Conservation (phyloP, 2,797 vertebrate species). For the Zalophus californianus region DNA sequence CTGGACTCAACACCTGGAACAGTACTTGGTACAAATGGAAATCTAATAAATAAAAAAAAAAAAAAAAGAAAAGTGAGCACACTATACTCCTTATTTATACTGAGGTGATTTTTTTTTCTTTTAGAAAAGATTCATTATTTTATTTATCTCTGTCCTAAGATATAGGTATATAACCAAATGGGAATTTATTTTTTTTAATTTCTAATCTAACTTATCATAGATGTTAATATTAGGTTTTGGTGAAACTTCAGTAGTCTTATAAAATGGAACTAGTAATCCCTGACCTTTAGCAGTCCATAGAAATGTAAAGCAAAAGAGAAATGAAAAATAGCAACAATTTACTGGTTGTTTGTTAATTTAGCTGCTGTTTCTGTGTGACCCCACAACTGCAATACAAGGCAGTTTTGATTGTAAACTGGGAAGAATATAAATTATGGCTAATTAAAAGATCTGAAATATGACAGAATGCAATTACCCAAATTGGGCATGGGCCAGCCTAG, state of each 20-base stretch:
- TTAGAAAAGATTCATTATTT: not conserved
- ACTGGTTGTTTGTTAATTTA: constrained; percentile 52
- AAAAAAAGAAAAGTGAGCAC: not conserved
- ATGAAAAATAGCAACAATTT: constrained; percentile 27
- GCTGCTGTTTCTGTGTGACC: constrained; percentile 2
- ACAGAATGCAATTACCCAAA: constrained; percentile 63
- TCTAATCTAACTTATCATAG: not conserved
- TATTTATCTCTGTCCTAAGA: not conserved
- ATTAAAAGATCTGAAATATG: constrained; percentile 64
- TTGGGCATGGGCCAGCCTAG: not conserved
- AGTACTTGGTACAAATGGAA: not conserved
- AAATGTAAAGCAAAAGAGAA: not conserved
- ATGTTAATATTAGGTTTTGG: not conserved
- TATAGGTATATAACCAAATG: not conserved
- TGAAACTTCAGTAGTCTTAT: not conserved
- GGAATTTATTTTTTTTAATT: constrained; percentile 26
- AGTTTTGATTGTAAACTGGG: constrained; percentile 19
- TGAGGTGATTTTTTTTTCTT: not conserved
- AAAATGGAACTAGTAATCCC: not conserved
- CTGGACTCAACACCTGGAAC: not conserved
- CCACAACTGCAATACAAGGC: not conserved
- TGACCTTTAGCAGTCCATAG: not conserved
- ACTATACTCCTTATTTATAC: not conserved
- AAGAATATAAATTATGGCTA: constrained; percentile 72
- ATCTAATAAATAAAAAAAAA: not conserved